phyloP scores from a whole-genome alignment of 1,140 invertebrate species.

The Stratiolaelaps scimitus region DNA sequence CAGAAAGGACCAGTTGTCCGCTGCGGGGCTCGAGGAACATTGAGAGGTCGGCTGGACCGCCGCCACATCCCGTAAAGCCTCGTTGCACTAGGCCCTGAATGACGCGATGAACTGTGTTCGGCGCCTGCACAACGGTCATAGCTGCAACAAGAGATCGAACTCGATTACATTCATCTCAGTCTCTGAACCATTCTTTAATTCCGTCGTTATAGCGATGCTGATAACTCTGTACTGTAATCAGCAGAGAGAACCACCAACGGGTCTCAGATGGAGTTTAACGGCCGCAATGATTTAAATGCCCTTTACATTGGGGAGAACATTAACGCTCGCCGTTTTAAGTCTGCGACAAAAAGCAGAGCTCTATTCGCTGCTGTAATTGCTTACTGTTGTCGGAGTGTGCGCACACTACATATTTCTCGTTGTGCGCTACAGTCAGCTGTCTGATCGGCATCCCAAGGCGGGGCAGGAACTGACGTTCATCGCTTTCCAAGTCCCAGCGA shows the following conservation, averaged over 20 bases:
- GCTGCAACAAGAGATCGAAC: neutral
- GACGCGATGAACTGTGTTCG: slow-evolving; percentile 16
- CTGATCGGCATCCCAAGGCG: slow-evolving; percentile 5
- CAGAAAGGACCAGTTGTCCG: neutral
- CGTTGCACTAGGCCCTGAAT: slow-evolving; percentile 22
- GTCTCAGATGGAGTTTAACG: neutral
- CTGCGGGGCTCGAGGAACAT: neutral
- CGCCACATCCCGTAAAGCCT: neutral
- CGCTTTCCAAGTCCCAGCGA: slow-evolving; percentile 5
- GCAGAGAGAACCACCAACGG: too few relatives aligned
- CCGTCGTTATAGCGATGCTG: too few relatives aligned
- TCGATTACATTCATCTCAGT: too few relatives aligned
- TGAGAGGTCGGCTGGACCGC: neutral
- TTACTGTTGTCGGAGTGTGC: slow-evolving; percentile 22
- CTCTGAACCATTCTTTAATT: too few relatives aligned
- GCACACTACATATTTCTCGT: slow-evolving; percentile 23
- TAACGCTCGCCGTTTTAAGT: too few relatives aligned
- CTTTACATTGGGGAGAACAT: too few relatives aligned
- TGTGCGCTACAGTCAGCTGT: neutral
- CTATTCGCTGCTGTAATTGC: too few relatives aligned
- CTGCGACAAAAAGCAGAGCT: too few relatives aligned
- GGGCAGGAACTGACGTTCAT: slow-evolving; percentile 4
- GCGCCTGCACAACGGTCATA: neutral
- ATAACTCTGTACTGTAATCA: too few relatives aligned
- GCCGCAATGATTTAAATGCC: too few relatives aligned